Evolutionary conservation across 2,888 invertebrate species (phyloP), one percentile per base, ranked within the genome.

Genomic region (Drosophila kokeensis): DNA sequence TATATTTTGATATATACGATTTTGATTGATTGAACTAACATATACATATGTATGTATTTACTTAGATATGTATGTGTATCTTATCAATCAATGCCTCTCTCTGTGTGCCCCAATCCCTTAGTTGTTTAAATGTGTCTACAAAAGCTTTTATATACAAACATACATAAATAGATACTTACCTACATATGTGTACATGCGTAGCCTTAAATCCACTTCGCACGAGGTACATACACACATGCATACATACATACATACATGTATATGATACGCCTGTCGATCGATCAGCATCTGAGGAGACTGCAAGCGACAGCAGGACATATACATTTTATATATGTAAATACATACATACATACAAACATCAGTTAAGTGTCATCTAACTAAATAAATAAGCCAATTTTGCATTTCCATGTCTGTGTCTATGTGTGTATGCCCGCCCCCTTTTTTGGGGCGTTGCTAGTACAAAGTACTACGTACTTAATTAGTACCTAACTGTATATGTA

Each of bases 121-220:
- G 36, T 63, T 69, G 42, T 69, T 59, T 10, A 49, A 69, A 60
- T 74, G 73, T 74, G 54, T 42, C 57, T 58, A 57, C 62, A 36
- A 69, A 65, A 49, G 45, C 70, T 57, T 52, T 52, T 42, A 68
- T 40, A 45, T 45, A 45, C 15, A 15, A 24, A 62, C 50, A 71
- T 45, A 49, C 58, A 58, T 55, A 45, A 48, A 62, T 69, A 74
- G 59, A 38, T 45, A 42, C 32, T 48, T 36, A 58, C 48, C 6
- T 32, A 45, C 45, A 49, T 13, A 40, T 60, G 58, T 30, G 53
- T 54, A 54, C 36, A 71, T 71, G 42, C 29, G 32, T 73, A 70
- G 69, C 49, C 49, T 8, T 59, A 50, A 61, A 52, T 21, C 38
- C 53, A 27, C 55, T 42, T 27, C 32, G 59, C 49, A 55, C 50